Percentiles rank a stretch among this genome's conserved stretches.
phyloP scores from a whole-genome alignment of 1,140 invertebrate genomes.

The Euura lappo region DNA sequence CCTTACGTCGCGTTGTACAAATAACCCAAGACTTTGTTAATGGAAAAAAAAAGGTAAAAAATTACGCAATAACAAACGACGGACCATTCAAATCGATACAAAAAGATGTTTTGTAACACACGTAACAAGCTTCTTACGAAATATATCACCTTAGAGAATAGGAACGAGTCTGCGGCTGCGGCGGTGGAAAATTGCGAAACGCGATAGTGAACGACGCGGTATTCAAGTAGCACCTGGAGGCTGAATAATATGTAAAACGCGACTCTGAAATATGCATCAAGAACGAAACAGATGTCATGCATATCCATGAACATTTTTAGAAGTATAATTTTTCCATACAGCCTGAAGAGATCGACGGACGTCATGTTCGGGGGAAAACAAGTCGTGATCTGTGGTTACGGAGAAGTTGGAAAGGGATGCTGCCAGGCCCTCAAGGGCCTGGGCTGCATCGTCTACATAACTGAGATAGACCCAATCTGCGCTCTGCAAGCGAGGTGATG shows the following conservation, averaged over 20 bases:
- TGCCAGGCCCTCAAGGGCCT: constrained; percentile 93
- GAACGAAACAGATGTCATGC: constrained; percentile 29
- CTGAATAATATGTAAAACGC: too few species aligned
- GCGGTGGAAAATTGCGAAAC: too few species aligned
- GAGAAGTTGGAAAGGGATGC: constrained; percentile 98
- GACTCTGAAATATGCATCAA: too few species aligned
- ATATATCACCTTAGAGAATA: too few species aligned
- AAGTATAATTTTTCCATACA: constrained; percentile 45
- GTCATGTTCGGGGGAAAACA: constrained; percentile 99
- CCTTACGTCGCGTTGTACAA: too few species aligned
- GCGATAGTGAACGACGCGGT: too few species aligned
- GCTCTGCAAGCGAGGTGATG: constrained; percentile 91
- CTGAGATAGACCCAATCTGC: constrained; percentile 98
- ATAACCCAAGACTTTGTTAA: too few species aligned
- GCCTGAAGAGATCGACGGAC: constrained; percentile 94
- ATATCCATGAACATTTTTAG: not conserved
- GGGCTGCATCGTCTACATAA: constrained; percentile 93
- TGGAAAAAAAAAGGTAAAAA: not conserved
- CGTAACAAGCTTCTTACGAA: too few species aligned
- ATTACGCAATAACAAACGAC: not conserved
- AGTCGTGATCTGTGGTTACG: constrained; percentile 95
- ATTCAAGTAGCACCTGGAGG: too few species aligned
- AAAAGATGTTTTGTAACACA: too few species aligned
- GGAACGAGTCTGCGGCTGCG: too few species aligned
- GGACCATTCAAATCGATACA: too few species aligned